Evolutionary conservation across 2,113 vertebrate species (phyloP).

Genomic region (Anoplopoma fimbria): DNA sequence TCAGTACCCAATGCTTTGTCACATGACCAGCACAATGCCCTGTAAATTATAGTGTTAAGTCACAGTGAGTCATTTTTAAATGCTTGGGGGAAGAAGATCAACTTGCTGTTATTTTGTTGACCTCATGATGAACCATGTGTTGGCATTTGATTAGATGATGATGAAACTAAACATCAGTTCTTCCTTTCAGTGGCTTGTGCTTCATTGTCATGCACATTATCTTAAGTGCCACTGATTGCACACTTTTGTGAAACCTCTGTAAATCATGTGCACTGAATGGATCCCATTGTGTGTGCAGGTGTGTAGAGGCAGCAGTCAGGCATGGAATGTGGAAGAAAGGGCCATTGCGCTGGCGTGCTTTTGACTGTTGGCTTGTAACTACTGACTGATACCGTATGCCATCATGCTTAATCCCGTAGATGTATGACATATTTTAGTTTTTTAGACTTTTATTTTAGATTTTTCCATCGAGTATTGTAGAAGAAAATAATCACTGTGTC

Average conservation of each 20-base stretch:
- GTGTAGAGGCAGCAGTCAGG: constrained; percentile 12
- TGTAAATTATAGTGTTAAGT: not conserved
- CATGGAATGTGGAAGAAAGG: constrained; percentile 8
- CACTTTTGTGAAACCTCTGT: not conserved
- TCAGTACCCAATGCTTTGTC: not conserved
- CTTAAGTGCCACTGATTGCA: not conserved
- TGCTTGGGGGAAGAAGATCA: not conserved
- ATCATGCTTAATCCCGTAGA: not conserved
- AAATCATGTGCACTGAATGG: constrained; percentile 1
- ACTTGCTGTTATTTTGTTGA: not conserved
- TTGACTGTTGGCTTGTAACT: constrained; percentile 6
- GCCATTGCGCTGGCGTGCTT: constrained; percentile 22
- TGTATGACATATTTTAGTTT: too few relatives aligned
- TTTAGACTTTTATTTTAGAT: too few relatives aligned
- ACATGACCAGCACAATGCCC: not conserved
- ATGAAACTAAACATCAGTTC: not conserved
- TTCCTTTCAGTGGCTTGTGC: not conserved
- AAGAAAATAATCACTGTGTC: not conserved
- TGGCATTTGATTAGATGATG: not conserved
- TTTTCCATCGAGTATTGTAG: too few relatives aligned
- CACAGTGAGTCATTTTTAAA: not conserved
- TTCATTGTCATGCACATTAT: not conserved
- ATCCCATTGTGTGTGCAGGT: constrained; percentile 6
- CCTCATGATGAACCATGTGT: not conserved
- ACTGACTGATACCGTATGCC: not conserved